Evolutionary conservation across 2,797 vertebrate species (phyloP).

Genomic region (Fratercula arctica): DNA sequence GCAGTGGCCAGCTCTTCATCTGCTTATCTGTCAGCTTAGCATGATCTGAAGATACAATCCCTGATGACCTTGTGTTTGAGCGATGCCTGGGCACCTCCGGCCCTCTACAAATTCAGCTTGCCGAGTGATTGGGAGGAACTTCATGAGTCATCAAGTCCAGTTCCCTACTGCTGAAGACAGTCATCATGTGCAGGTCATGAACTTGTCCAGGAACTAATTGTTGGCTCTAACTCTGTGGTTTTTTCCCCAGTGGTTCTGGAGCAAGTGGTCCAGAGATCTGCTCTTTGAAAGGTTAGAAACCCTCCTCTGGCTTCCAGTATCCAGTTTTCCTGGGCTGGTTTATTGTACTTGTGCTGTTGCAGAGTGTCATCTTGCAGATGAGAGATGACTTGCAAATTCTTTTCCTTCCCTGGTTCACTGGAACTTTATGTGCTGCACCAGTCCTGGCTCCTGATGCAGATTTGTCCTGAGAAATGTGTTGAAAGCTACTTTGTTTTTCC

Average conservation of each 20-base stretch:
- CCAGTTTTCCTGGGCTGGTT: background rate
- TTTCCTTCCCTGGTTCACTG: background rate
- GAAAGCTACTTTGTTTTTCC: background rate
- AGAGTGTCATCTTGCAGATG: constrained; percentile 32
- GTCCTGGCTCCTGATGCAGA: background rate
- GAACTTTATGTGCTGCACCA: background rate
- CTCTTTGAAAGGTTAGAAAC: constrained; percentile 37
- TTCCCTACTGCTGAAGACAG: background rate
- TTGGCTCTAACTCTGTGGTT: background rate
- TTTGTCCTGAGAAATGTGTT: background rate
- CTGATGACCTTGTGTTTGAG: constrained; percentile 3
- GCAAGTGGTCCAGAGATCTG: constrained; percentile 23
- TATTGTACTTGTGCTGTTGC: background rate
- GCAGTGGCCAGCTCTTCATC: background rate
- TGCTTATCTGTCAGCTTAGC: constrained; percentile 53
- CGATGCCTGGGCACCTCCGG: background rate
- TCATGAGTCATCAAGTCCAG: background rate
- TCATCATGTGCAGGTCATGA: background rate
- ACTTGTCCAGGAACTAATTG: background rate
- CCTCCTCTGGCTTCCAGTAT: background rate
- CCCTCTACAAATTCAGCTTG: background rate
- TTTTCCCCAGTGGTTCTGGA: constrained; percentile 23
- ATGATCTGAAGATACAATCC: constrained; percentile 11
- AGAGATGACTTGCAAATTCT: constrained; percentile 47
- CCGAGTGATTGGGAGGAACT: background rate